Conservation (phyloP, 2,113 vertebrate genomes). For the Danio rerio region DNA sequence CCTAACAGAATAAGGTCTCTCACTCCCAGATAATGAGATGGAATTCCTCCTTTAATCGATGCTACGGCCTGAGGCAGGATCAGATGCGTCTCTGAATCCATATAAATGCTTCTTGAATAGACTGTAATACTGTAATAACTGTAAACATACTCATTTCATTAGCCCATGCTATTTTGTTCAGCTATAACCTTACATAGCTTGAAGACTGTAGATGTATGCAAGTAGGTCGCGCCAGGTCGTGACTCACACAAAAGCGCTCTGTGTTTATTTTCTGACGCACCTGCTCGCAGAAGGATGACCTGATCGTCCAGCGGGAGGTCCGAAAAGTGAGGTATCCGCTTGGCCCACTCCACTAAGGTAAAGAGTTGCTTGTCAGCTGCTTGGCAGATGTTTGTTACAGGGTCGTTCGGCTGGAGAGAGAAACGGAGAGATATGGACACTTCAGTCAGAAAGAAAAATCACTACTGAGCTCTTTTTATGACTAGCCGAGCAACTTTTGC, state of each 20-base stretch:
- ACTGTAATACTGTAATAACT: conserved; percentile 13
- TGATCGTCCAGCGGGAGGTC: conserved; percentile 91
- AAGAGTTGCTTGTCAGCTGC: conserved; percentile 94
- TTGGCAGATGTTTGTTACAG: conserved; percentile 94
- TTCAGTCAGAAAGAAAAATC: not conserved
- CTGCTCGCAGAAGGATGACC: conserved; percentile 89
- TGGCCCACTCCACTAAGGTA: conserved; percentile 92
- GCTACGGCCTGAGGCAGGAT: not conserved
- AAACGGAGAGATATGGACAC: conserved; percentile 30
- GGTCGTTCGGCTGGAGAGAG: conserved; percentile 82
- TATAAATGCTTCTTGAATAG: conserved; percentile 15
- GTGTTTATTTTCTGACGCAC: conserved; percentile 65
- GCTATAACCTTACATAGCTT: not conserved
- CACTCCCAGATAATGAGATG: conserved; percentile 21
- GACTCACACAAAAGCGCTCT: not conserved
- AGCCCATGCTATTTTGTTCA: not conserved
- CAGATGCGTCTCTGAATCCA: not conserved
- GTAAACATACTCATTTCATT: conserved; percentile 33
- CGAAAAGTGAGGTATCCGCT: conserved; percentile 91
- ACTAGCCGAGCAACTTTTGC: too few species aligned
- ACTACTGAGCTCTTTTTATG: not conserved
- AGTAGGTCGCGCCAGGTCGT: not conserved
- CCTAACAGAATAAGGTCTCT: conserved; percentile 27
- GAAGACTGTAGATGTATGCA: not conserved
- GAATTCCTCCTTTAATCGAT: conserved; percentile 38